Evolutionary conservation across 2,888 invertebrate genomes (phyloP).

Genomic region (Nymphalis urticae): DNA sequence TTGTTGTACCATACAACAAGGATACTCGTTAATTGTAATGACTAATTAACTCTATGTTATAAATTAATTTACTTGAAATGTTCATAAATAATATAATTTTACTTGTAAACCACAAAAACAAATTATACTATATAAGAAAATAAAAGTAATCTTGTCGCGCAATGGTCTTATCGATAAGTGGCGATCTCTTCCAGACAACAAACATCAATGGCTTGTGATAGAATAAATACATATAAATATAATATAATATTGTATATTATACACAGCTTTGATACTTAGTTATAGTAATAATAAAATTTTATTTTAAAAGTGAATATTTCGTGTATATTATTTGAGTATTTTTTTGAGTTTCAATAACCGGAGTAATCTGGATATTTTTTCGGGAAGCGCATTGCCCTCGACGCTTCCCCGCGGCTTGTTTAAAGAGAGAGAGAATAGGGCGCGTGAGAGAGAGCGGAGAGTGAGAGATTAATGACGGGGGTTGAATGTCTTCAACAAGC

Average conservation of each 20-base stretch:
- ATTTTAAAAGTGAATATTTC: not conserved
- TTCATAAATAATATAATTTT: too few species aligned
- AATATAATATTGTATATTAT: too few species aligned
- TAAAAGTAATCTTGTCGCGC: too few species aligned
- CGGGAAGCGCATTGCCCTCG: slow-evolving; percentile 42
- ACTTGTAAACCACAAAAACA: too few species aligned
- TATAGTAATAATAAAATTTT: not conserved
- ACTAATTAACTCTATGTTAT: not conserved
- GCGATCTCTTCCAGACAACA: too few species aligned
- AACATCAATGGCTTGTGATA: too few species aligned
- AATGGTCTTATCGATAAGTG: too few species aligned
- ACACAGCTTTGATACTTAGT: too few species aligned
- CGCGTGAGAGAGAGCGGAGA: slow-evolving; percentile 41
- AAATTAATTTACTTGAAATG: not conserved
- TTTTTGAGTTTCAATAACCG: not conserved
- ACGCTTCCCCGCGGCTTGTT: slow-evolving; percentile 62
- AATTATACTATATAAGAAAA: too few species aligned
- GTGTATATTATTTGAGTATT: not conserved
- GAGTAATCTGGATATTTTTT: not conserved
- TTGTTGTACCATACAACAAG: too few species aligned
- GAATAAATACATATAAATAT: too few species aligned
- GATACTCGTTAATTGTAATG: not conserved
- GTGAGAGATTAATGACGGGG: slow-evolving; percentile 72
- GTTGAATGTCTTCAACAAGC: slow-evolving; percentile 50
- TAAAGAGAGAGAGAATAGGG: slow-evolving; percentile 52